Base-by-base conservation (phyloP, 2,113 vertebrate species). In the Hipposideros armiger region DNA sequence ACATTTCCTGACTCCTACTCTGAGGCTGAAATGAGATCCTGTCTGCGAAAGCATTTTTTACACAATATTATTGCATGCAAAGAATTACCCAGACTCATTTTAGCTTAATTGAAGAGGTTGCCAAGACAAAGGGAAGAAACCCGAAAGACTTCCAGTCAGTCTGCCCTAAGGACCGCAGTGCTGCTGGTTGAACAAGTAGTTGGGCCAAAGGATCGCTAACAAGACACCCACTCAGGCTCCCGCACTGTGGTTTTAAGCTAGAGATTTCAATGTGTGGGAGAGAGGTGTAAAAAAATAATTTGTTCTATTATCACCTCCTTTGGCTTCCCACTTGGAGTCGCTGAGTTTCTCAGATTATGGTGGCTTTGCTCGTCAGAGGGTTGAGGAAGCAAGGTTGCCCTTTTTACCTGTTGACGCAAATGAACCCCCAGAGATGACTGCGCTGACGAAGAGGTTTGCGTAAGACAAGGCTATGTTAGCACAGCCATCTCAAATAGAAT, bases 221-320 rank as follows among this genome's bases (percentile, higher is more conserved):
- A 64, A 94, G 82, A 88, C 89, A 52, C 36, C 73, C 24, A 85
- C 54, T 32, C 42, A 32, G 60, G 45, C 66, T 91, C 56, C 45
- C 11, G 73, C 72, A 50, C 45, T 47, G 20, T 24, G 30, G 11
- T 94, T 96, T 87, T 67, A 73, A 96, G 89, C 95, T 93, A 47
- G 64, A 69, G 91, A 89, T 76, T 94, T 96, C 91, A 67, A 47
- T 78, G 94, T 96, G 94, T 97, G 66, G 95, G 97, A 97, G 47
- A 74, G 36, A 97, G 91, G 94, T 95, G 96, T 96, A 84, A 97
- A 97, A 97, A 97, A 96, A 82, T 93, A 94, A 97, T 97, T 91
- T 92, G 89, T 97, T 98, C 90, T 91, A 87, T 97, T 97, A 95
- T 95, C 97, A 96, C 97, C 36, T 96, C 96, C 90, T 88, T 90